Base-by-base conservation (phyloP, 2,113 vertebrate species). In the Cichladusa arquata region DNA sequence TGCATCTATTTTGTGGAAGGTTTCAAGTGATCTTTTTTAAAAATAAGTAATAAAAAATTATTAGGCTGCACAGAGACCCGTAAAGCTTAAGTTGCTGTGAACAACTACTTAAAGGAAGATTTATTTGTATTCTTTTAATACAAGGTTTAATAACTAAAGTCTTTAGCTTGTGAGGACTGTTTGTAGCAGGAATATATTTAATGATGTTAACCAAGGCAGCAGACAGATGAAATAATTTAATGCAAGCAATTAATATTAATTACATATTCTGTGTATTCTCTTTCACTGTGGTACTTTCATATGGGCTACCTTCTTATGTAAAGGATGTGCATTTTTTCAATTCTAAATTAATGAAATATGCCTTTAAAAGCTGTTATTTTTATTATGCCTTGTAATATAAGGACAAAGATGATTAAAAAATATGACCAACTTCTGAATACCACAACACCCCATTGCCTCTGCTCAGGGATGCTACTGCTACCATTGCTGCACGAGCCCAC, bases 341-440 rank as follows among this genome's bases (percentile, higher is more conserved):
- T 31, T 23, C 18, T 51, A 67, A 90, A 62, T 40, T 29, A 29
- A 62, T 17, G 17, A 89, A 65, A 47, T 11, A 84, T 1, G 7
- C 20, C 19, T 26, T 69, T 38, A 34, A 67, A 88, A 79, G 9
- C 34, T 34, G 1, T 8, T 6, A 44, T 33, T 88, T 66, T 40
- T 48, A 15, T 36, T 42, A 73, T 25, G 67, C 12, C 40, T 31
- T 65, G 9, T 25, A 44, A 65, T 4, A 2, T 16, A 54, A 82
- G 28, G 29, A 19, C 26, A 60, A 56, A 26, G 62, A 65, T 2
- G 7, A 53, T 34, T 28, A 11, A 65, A 77, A 65, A 23, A 2
- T 25, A 33, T 0, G 2, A 26, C 2, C 24, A 42, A 0, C 11
- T 44, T 56, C 17, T 3, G 18, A 36, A 5, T 22, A 54, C 12